phyloP scores from a whole-genome alignment of 2,888 invertebrate species.

The Automeris io region DNA sequence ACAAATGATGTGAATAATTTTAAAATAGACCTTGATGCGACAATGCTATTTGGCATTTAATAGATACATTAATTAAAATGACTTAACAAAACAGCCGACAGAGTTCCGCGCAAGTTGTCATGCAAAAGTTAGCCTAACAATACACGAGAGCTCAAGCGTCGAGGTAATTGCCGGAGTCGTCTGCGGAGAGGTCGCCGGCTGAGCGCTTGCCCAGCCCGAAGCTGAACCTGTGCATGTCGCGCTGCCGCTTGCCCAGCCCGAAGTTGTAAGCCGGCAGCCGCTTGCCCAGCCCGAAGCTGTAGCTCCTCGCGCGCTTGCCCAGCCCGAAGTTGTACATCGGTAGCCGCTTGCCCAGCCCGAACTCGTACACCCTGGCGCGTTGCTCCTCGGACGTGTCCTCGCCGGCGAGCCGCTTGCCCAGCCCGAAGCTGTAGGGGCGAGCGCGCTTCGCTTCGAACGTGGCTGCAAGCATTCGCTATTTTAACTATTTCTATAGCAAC shows the following conservation, averaged over 20 bases:
- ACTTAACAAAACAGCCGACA: conserved; percentile 1
- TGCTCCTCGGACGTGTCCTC: conserved; percentile 53
- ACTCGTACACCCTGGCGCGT: conserved; percentile 58
- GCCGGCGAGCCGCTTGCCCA: conserved; percentile 78
- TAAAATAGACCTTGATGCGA: too few relatives aligned
- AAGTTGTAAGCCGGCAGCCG: conserved; percentile 73
- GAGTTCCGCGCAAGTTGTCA: conserved; percentile 32
- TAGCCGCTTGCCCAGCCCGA: conserved; percentile 64
- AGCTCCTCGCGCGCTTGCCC: conserved; percentile 63
- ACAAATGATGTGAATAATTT: too few relatives aligned
- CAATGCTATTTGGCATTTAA: too few relatives aligned
- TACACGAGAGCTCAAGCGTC: conserved; percentile 43
- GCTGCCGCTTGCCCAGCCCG: conserved; percentile 75
- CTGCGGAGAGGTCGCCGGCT: conserved; percentile 35
- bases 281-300: conserved; percentile 78
- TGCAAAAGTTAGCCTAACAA: conserved; percentile 16
- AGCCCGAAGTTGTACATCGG: conserved; percentile 70
- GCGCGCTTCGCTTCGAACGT: conserved; percentile 74
- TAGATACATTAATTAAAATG: conserved; percentile 11
- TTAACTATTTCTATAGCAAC: too few relatives aligned
- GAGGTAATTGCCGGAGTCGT: conserved; percentile 44
- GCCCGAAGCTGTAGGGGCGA: conserved; percentile 81
- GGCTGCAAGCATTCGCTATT: too few relatives aligned
- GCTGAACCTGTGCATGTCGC: conserved; percentile 68
- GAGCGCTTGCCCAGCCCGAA: conserved; percentile 78